Conservation (phyloP, 1,140 invertebrate species). For the Neomicropteryx cornuta region DNA sequence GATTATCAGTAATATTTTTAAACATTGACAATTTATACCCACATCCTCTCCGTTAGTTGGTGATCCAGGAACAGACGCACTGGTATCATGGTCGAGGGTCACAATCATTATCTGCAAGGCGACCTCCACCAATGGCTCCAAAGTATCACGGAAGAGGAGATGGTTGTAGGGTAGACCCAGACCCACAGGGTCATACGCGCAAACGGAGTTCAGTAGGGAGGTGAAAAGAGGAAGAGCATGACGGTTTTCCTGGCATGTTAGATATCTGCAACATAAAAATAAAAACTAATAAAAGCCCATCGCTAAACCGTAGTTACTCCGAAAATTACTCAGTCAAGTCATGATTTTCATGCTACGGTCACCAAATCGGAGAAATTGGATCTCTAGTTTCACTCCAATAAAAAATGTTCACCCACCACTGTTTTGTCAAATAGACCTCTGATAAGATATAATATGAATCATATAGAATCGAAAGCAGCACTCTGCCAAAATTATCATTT, state of each 20-base stretch:
- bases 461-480: too few species aligned
- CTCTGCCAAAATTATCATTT: too few species aligned
- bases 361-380: too few species aligned
- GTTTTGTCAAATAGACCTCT: too few species aligned
- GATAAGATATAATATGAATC: too few species aligned
- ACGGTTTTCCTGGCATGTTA: slow-evolving; percentile 53
- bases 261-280: slow-evolving; percentile 32
- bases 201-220: slow-evolving; percentile 92
- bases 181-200: slow-evolving; percentile 95
- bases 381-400: too few species aligned
- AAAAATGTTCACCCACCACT: too few species aligned
- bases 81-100: slow-evolving; percentile 83
- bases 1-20: too few species aligned
- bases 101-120: slow-evolving; percentile 93
- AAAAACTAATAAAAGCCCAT: not conserved
- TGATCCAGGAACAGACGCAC: too few species aligned
- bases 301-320: too few species aligned
- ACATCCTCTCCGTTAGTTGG: not conserved
- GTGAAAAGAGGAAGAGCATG: slow-evolving; percentile 98
- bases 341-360: too few species aligned
- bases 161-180: slow-evolving; percentile 97
- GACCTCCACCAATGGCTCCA: slow-evolving; percentile 94
- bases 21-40: slow-evolving; percentile 4
- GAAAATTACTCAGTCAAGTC: too few species aligned
- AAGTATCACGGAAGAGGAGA: slow-evolving; percentile 86